phyloP scores from a whole-genome alignment of 2,888 invertebrate genomes.

The Euzophera pinguis region DNA sequence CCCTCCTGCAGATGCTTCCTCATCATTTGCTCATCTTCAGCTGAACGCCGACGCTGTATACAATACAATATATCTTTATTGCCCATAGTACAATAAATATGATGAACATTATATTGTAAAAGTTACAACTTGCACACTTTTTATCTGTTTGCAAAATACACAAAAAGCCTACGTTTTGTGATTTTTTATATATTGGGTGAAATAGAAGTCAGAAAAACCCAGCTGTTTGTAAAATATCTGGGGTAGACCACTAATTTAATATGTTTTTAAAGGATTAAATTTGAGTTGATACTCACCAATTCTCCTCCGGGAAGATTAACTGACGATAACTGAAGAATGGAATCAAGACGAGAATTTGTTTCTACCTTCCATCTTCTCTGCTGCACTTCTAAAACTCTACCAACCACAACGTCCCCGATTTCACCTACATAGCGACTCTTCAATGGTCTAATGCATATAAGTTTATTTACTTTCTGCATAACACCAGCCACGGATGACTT shows the following conservation, averaged over 20 bases:
- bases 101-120: too few relatives aligned
- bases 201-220: too few relatives aligned
- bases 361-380: conserved; percentile 97
- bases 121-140: too few relatives aligned
- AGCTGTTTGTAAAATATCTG: too few relatives aligned
- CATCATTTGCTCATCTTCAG: conserved; percentile 99
- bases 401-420: conserved; percentile 98
- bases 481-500: conserved; percentile 97
- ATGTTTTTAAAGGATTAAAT: too few relatives aligned
- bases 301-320: conserved; percentile 99
- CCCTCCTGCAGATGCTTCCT: conserved; percentile 95
- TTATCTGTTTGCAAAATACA: too few relatives aligned
- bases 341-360: conserved; percentile 93
- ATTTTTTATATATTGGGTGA: too few relatives aligned
- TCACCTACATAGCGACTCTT: conserved; percentile 95
- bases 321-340: conserved; percentile 91
- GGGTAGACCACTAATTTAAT: too few relatives aligned
- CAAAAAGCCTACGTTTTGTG: too few relatives aligned
- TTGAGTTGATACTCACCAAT: conserved; percentile 79
- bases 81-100: too few relatives aligned
- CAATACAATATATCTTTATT: too few relatives aligned
- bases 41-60: conserved; percentile 88
- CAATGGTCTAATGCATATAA: conserved; percentile 94
- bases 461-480: conserved; percentile 95
- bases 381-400: conserved; percentile 95